phyloP scores from a whole-genome alignment of 2,888 invertebrate genomes.

The Polydrusus tereticollis region DNA sequence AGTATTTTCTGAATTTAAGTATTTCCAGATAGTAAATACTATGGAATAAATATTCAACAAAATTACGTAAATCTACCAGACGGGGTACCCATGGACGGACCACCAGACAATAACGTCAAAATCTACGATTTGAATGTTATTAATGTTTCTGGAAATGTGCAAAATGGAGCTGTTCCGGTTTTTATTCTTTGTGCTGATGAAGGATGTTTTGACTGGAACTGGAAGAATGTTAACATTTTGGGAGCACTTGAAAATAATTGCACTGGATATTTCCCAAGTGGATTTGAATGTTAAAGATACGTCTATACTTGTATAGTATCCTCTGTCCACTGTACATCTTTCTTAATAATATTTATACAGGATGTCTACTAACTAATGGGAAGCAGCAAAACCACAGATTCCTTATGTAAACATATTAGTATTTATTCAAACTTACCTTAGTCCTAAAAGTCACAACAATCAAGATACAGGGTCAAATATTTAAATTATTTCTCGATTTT shows the following conservation, averaged over 20 bases:
- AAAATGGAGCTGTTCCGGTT: conserved; percentile 37
- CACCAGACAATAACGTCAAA: conserved; percentile 44
- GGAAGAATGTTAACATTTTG: conserved; percentile 34
- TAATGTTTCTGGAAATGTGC: conserved; percentile 43
- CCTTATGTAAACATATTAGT: too few relatives aligned
- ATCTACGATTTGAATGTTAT: conserved; percentile 43
- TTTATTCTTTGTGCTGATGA: conserved; percentile 48
- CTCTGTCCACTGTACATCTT: too few relatives aligned
- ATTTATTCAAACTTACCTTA: too few relatives aligned
- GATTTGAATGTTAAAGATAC: conserved; percentile 36
- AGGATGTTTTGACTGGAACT: conserved; percentile 48
- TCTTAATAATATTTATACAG: too few relatives aligned
- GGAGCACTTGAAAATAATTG: conserved; percentile 37
- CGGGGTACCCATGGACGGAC: conserved; percentile 31
- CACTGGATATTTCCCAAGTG: conserved; percentile 39
- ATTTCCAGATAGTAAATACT: conserved; percentile 37
- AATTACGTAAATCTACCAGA: conserved; percentile 45
- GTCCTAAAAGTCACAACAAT: too few relatives aligned
- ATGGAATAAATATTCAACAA: conserved; percentile 50
- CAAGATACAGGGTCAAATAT: too few relatives aligned
- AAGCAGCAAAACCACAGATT: too few relatives aligned
- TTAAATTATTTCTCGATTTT: too few relatives aligned
- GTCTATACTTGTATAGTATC: too few relatives aligned
- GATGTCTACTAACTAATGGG: too few relatives aligned
- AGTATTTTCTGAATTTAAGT: not conserved